Evolutionary conservation across 2,113 vertebrate species (phyloP).

Genomic region (Blennius ocellaris): DNA sequence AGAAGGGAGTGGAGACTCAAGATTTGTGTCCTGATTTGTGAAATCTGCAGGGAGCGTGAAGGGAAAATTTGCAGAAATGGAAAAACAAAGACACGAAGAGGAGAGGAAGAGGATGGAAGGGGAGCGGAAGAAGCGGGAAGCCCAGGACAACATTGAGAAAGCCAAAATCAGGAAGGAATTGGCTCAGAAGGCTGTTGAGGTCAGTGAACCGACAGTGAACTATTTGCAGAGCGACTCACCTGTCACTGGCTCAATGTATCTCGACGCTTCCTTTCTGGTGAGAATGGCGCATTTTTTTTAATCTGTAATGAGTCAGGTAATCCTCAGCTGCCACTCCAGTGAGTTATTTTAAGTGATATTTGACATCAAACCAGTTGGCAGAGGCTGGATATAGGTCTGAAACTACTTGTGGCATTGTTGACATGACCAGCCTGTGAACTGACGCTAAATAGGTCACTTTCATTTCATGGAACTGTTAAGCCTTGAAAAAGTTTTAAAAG

Average conservation of each 20-base stretch:
- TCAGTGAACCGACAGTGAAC: slow-evolving; percentile 80
- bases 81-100: slow-evolving; percentile 94
- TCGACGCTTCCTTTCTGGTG: not conserved
- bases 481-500: not conserved
- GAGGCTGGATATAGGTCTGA: slow-evolving; percentile 45
- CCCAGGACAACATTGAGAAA: slow-evolving; percentile 94
- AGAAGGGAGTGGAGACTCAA: slow-evolving; percentile 15
- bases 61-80: slow-evolving; percentile 98
- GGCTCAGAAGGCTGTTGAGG: slow-evolving; percentile 92
- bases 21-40: slow-evolving; percentile 23
- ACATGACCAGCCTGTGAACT: slow-evolving; percentile 39
- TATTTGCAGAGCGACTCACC: not conserved
- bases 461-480: not conserved
- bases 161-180: slow-evolving; percentile 95
- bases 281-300: slow-evolving; percentile 37
- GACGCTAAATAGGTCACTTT: slow-evolving; percentile 3
- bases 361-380: slow-evolving; percentile 61
- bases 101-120: slow-evolving; percentile 91
- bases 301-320: slow-evolving; percentile 66
- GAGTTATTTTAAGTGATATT: slow-evolving; percentile 68
- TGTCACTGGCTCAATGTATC: not conserved
- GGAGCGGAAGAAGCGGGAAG: slow-evolving; percentile 91
- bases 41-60: slow-evolving; percentile 92
- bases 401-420: slow-evolving; percentile 36
- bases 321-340: slow-evolving; percentile 65